Evolutionary conservation across 1,140 invertebrate genomes (phyloP).

Genomic region (Pseudomyrmex pallidus): DNA sequence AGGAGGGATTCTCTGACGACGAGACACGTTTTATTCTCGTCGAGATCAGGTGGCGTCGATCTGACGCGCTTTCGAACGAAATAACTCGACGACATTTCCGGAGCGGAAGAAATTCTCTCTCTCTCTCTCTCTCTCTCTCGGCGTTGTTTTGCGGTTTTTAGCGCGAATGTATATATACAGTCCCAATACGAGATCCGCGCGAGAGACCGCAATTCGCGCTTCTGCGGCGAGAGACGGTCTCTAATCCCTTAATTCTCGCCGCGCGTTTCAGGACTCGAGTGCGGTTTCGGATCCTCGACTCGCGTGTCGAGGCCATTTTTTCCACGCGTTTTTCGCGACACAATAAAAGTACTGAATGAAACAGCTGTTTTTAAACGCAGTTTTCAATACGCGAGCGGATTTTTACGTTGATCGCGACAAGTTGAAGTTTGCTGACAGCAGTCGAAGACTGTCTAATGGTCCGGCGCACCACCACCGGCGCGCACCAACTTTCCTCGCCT

Average conservation of each 20-base stretch:
- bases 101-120: neutral
- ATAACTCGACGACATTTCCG: neutral
- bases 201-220: slow-evolving; percentile 65
- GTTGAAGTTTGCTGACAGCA: neutral
- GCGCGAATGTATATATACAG: slow-evolving; percentile 25
- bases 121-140: neutral
- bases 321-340: neutral
- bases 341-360: neutral
- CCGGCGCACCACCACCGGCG: slow-evolving; percentile 9
- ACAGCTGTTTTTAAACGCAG: too few relatives aligned
- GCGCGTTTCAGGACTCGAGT: neutral
- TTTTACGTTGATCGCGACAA: neutral
- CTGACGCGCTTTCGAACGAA: neutral
- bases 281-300: neutral
- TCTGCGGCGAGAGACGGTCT: slow-evolving; percentile 27
- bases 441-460: slow-evolving; percentile 53
- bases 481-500: slow-evolving; percentile 68
- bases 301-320: neutral
- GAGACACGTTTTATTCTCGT: too few relatives aligned
- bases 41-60: too few relatives aligned
- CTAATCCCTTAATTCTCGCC: neutral
- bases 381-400: neutral
- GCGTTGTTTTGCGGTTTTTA: neutral
- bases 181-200: slow-evolving; percentile 62
- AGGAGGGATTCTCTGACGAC: neutral